A percentile compares a stretch with the other conserved stretches of the same genome.
These are phyloP conservation scores for Xiphorhynchus erythropygius DNA, from an alignment of 2,797 vertebrate genomes.

Conservation along the genomic window DNA sequence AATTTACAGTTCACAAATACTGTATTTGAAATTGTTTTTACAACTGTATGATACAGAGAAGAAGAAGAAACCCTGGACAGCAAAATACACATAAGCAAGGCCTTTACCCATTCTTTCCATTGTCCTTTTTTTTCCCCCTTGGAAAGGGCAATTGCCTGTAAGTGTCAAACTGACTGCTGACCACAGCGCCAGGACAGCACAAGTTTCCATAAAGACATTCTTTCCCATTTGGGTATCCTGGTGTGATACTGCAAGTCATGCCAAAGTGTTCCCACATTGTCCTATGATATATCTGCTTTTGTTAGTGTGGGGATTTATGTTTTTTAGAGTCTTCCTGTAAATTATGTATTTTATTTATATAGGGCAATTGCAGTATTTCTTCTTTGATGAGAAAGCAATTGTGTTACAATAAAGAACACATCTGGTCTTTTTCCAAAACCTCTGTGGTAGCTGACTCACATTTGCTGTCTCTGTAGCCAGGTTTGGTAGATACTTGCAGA, in stretches of 20 bases:
- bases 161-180: not conserved
- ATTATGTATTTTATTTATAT: not conserved
- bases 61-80: not conserved
- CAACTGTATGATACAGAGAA: not conserved
- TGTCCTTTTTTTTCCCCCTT: not conserved
- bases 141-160: not conserved
- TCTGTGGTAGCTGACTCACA: not conserved
- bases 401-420: not conserved
- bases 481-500: not conserved
- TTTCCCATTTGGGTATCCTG: not conserved
- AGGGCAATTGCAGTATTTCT: not conserved
- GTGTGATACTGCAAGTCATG: not conserved
- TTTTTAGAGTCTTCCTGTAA: not conserved
- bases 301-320: not conserved
- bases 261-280: not conserved
- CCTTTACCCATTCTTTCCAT: not conserved
- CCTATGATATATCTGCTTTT: not conserved
- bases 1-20: not conserved
- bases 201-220: not conserved
- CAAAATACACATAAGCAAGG: not conserved
- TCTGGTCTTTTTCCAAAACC: not conserved
- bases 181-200: rapidly evolving
- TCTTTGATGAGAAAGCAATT: not conserved
- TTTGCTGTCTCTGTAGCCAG: not conserved
- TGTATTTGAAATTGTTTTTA: not conserved